phyloP scores from a whole-genome alignment of 2,113 vertebrate genomes.

The Eleginops maclovinus region DNA sequence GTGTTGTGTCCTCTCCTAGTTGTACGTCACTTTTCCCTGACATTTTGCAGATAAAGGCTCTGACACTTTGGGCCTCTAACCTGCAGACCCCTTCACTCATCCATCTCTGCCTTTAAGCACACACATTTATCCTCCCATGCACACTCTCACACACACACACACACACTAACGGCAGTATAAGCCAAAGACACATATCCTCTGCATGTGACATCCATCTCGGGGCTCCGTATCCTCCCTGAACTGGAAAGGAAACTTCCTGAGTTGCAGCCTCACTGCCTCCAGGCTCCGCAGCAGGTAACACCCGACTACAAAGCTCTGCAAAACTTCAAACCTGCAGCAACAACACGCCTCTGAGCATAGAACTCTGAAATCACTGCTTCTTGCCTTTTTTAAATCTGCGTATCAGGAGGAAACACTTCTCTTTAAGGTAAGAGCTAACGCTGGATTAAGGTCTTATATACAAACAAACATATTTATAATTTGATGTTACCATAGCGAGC shows the following conservation, averaged over 20 bases:
- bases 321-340: not conserved
- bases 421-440: slow-evolving; percentile 3
- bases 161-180: slow-evolving; percentile 11
- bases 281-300: slow-evolving; percentile 72
- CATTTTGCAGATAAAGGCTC: too few species aligned
- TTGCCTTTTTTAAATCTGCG: not conserved
- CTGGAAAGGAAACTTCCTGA: slow-evolving; percentile 71
- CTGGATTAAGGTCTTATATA: not conserved
- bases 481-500: too few species aligned
- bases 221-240: slow-evolving; percentile 68
- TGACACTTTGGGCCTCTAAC: too few species aligned
- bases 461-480: not conserved
- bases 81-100: too few species aligned
- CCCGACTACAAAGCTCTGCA: slow-evolving; percentile 8
- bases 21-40: not conserved
- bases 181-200: slow-evolving; percentile 74
- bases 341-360: too few species aligned
- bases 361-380: not conserved
- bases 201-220: slow-evolving; percentile 66
- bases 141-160: slow-evolving; percentile 1
- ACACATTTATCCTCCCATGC: not conserved
- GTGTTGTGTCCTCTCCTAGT: too few species aligned
- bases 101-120: not conserved
- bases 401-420: not conserved
- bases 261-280: slow-evolving; percentile 53